Evolutionary conservation across 2,797 vertebrate genomes (phyloP).

Genomic region (Eptatretus atami): DNA sequence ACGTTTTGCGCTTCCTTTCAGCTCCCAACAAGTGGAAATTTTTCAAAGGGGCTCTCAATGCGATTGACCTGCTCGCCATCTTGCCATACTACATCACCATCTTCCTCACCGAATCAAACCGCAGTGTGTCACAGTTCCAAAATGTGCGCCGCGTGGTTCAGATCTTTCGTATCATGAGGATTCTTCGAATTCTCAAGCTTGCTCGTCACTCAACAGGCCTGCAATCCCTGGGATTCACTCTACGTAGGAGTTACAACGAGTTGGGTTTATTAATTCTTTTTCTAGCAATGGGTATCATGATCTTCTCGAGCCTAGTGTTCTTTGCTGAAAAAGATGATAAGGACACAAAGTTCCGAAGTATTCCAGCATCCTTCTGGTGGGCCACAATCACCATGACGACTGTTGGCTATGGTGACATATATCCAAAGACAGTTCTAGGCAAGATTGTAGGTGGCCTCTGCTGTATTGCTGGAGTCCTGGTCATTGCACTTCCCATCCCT

Average conservation of each 20-base stretch:
- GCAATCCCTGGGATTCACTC: slow-evolving; percentile 75
- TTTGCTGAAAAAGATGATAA: slow-evolving; percentile 95
- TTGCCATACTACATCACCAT: slow-evolving; percentile 86
- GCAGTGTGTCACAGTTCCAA: slow-evolving; percentile 89
- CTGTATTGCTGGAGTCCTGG: slow-evolving; percentile 76
- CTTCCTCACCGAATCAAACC: slow-evolving; percentile 88
- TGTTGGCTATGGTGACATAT: slow-evolving; percentile 86
- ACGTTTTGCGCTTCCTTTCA: slow-evolving; percentile 71
- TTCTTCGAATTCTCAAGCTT: slow-evolving; percentile 64
- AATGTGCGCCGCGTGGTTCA: slow-evolving; percentile 80
- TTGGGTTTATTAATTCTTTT: slow-evolving; percentile 83
- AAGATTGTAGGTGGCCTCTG: slow-evolving; percentile 88
- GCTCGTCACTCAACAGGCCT: slow-evolving; percentile 81
- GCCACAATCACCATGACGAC: slow-evolving; percentile 97
- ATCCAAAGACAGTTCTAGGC: slow-evolving; percentile 73
- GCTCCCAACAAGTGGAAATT: slow-evolving; percentile 97
- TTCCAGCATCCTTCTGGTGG: slow-evolving; percentile 97
- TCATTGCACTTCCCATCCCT: slow-evolving; percentile 89
- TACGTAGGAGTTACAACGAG: slow-evolving; percentile 74
- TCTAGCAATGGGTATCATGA: slow-evolving; percentile 98
- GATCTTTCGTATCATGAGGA: slow-evolving; percentile 92
- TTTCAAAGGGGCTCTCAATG: slow-evolving; percentile 74
- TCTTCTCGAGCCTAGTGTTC: slow-evolving; percentile 90
- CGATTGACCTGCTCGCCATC: slow-evolving; percentile 77
- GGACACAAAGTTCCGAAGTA: slow-evolving; percentile 95